Base-by-base conservation (phyloP, 1,140 invertebrate species). In the Penaeus indicus region DNA sequence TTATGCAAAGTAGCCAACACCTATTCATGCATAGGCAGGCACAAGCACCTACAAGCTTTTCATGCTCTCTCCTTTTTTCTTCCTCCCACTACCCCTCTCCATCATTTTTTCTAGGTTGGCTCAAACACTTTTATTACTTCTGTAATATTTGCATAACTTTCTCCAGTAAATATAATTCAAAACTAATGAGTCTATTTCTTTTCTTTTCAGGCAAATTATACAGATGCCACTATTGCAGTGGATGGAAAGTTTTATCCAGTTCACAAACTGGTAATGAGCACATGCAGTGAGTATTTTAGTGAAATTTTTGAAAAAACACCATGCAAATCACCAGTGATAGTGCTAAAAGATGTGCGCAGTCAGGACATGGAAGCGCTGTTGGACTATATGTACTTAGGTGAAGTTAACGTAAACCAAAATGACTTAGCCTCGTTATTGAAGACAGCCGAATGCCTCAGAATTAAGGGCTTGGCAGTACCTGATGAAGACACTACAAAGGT, bases 281-380 rank as follows among this genome's bases (percentile, higher is more conserved):
- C 86, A 84, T 88, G 86, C 81, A 88, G 86, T 84, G 86, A 88
- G 82, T 88, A 88, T 77, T 88, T 88, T 77, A 84, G 81, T 77
- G 86, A 88, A 77, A 88, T 88, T 42, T 88, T 88, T 88, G 86
- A 83, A 78, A 72, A 81, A 63, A 88, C 86, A 78, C 86, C 86
- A 47, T 88, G 86, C 81, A 88, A 88, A 78, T 88, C 86, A 18
- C 86, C 86, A 42, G 86, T 88, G 60, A 77, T 88, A 83, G 86
- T 88, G 72, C 86, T 88, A 27, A 88, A 88, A 88, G 86, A 88
- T 88, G 86, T 88, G 86, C 86, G 86, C 18, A 88, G 86, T 88
- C 86, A 88, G 72, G 86, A 88, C 72, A 88, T 88, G 86, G 86
- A 88, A 38, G 86, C 86, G 22, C 72, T 88, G 5, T 67, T 88